Conservation (phyloP, 2,113 vertebrate species). For the Bubo scandiacus region DNA sequence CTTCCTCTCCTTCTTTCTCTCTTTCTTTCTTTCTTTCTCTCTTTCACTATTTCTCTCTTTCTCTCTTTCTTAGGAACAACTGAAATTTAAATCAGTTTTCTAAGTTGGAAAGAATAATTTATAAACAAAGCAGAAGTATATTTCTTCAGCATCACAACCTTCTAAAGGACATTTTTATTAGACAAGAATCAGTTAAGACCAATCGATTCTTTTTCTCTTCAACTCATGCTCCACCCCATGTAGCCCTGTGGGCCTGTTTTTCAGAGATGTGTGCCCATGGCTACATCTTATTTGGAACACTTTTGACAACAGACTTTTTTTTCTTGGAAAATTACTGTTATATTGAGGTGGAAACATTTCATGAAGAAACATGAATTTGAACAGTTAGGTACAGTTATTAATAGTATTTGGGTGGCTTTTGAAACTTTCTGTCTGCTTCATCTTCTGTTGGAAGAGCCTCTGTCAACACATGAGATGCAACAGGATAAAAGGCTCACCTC, state of each 20-base stretch:
- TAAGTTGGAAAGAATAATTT: neutral
- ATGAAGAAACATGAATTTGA: neutral
- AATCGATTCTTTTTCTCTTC: neutral
- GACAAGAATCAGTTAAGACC: neutral
- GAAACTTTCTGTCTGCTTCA: neutral
- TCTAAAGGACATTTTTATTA: neutral
- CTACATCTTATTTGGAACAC: neutral
- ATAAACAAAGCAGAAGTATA: neutral
- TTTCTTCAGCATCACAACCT: neutral
- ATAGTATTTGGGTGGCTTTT: neutral
- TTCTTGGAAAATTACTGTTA: neutral
- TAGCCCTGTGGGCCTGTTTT: neutral
- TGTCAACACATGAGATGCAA: neutral
- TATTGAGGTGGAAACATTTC: neutral
- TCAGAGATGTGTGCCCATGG: too few species aligned
- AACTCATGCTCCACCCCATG: too few species aligned
- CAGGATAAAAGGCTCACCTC: neutral
- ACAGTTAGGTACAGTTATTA: neutral
- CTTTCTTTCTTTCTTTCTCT: too few species aligned
- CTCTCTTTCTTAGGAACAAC: too few species aligned
- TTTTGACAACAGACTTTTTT: neutral
- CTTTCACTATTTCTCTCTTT: too few species aligned
- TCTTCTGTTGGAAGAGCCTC: neutral
- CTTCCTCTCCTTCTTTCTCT: too few species aligned
- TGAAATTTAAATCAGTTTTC: neutral